These are phyloP conservation scores for Ceyx cyanopectus DNA, from an alignment of 2,113 vertebrate genomes.

Conservation along the genomic window DNA sequence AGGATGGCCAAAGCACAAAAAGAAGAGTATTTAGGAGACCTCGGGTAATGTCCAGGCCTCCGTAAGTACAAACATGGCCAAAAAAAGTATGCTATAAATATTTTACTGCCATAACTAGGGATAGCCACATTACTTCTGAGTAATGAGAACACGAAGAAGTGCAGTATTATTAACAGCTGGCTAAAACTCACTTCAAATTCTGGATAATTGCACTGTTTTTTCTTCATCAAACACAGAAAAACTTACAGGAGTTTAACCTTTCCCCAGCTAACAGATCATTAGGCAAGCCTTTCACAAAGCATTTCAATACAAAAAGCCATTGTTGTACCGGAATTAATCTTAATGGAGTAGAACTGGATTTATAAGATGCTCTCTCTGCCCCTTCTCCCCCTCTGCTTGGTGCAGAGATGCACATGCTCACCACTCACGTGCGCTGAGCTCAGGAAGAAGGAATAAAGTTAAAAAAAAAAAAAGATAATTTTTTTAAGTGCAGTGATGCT, in stretches of 20 bases:
- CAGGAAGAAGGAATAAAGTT: neutral
- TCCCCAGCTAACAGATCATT: conserved; percentile 67
- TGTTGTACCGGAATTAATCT: conserved; percentile 34
- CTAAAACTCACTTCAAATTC: conserved; percentile 54
- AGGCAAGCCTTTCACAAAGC: conserved; percentile 43
- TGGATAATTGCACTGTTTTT: conserved; percentile 57
- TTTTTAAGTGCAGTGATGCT: neutral
- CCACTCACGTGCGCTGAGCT: neutral
- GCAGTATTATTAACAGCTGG: conserved; percentile 64
- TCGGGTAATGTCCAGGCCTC: neutral
- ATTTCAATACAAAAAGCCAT: conserved; percentile 53
- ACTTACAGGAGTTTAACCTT: conserved; percentile 57
- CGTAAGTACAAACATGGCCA: conserved; percentile 1
- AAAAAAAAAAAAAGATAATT: neutral
- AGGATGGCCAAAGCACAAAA: neutral
- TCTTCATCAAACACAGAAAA: conserved; percentile 63
- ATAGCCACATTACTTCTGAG: conserved; percentile 39
- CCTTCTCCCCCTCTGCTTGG: neutral
- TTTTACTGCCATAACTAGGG: conserved; percentile 46
- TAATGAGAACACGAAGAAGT: conserved; percentile 45
- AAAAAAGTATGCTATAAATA: conserved; percentile 54
- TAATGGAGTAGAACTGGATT: conserved; percentile 62
- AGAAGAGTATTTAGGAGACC: neutral
- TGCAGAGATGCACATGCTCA: neutral
- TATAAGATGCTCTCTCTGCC: neutral